These are phyloP conservation scores for Polypedilum pembai DNA, from an alignment of 1,140 invertebrate genomes.

Conservation along the genomic window DNA sequence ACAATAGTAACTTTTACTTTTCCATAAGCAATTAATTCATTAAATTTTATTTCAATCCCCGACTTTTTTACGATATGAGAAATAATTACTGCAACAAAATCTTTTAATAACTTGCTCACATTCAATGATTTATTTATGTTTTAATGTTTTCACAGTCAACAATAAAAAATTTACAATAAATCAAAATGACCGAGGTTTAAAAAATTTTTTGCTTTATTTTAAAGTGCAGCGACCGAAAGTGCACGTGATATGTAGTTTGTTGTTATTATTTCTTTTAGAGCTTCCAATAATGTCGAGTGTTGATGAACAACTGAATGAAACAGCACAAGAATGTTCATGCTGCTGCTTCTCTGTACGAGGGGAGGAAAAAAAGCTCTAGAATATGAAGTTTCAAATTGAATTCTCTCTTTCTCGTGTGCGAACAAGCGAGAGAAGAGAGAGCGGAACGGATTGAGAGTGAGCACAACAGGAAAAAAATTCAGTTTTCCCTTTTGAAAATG, in stretches of 20 bases:
- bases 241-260: neutral
- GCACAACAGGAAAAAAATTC: neutral
- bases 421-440: neutral
- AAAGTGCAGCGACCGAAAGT: neutral
- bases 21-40: conserved; percentile 18
- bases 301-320: conserved; percentile 22
- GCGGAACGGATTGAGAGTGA: neutral
- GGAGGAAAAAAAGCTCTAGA: too few species aligned
- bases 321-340: conserved; percentile 15
- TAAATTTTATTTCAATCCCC: conserved; percentile 13
- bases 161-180: neutral
- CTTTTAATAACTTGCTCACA: neutral
- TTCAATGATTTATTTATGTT: too few species aligned
- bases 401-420: neutral
- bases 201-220: neutral
- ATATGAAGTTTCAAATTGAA: neutral
- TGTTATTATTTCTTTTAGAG: neutral
- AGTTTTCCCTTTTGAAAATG: neutral
- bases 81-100: neutral
- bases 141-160: too few species aligned
- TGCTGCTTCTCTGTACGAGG: neutral
- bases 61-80: neutral
- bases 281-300: conserved; percentile 12
- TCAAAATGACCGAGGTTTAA: conserved; percentile 4
- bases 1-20: conserved; percentile 19